Conservation (phyloP, 2,113 vertebrate species). For the Elaphurus davidianus region DNA sequence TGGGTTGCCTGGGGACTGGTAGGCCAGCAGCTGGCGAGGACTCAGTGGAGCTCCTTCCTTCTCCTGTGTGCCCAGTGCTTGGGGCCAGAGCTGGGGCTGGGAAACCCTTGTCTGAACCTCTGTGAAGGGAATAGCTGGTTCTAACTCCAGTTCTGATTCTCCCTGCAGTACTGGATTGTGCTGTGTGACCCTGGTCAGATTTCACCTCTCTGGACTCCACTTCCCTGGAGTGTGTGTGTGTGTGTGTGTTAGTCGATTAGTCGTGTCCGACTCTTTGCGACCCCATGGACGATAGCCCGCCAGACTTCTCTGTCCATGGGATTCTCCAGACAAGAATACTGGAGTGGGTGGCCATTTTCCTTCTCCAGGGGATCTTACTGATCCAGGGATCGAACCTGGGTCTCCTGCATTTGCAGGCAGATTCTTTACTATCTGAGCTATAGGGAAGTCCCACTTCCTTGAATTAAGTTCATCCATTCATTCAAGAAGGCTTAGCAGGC, state of each 20-base stretch:
- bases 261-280: too few species aligned
- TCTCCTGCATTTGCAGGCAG: background rate
- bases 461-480: background rate
- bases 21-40: background rate
- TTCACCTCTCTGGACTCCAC: background rate
- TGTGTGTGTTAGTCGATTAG: background rate
- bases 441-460: background rate
- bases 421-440: background rate
- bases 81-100: background rate
- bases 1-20: background rate
- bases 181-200: background rate
- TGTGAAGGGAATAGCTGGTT: background rate
- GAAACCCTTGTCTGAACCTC: background rate
- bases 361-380: background rate
- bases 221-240: background rate
- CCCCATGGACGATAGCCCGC: too few species aligned
- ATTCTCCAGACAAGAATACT: background rate
- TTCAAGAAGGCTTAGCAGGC: background rate
- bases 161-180: background rate
- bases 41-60: background rate
- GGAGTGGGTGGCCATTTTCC: background rate
- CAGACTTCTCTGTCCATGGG: background rate
- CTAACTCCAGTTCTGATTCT: background rate
- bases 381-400: background rate
- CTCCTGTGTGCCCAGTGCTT: background rate